Evolutionary conservation across 1,140 invertebrate species (phyloP).

Genomic region (Papilio xuthus): DNA sequence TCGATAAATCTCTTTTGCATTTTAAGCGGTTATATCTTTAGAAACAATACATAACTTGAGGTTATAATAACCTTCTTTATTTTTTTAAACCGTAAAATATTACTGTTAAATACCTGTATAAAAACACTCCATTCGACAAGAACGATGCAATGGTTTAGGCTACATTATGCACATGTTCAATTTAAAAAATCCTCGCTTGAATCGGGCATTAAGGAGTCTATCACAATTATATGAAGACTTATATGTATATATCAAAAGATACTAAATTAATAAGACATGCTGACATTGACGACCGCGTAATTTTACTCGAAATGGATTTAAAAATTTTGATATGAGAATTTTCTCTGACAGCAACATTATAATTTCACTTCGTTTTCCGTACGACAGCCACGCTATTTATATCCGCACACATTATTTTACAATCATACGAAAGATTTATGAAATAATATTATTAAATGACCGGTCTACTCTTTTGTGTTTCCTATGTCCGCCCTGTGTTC

Average conservation of each 20-base stretch:
- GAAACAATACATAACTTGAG: background rate
- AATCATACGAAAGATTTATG: background rate
- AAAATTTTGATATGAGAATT: slow-evolving; percentile 18
- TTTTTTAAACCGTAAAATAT: background rate
- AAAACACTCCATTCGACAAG: too few relatives aligned
- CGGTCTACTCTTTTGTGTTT: too few relatives aligned
- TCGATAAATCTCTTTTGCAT: slow-evolving; percentile 15
- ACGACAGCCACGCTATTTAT: background rate
- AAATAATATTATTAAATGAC: background rate
- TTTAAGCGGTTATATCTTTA: background rate
- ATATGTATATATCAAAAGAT: background rate
- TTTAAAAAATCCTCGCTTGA: too few relatives aligned
- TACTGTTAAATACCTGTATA: too few relatives aligned
- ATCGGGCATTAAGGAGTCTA: too few relatives aligned
- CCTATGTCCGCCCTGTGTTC: background rate
- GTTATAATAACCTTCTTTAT: background rate
- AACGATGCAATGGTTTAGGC: too few relatives aligned
- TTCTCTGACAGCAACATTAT: slow-evolving; percentile 7
- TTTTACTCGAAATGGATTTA: slow-evolving; percentile 9
- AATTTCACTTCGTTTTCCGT: slow-evolving; percentile 2
- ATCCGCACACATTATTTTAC: background rate
- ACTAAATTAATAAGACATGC: background rate
- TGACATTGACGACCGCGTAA: slow-evolving; percentile 25
- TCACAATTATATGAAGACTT: too few relatives aligned
- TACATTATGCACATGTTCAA: too few relatives aligned